Evolutionary conservation across 2,888 invertebrate genomes (phyloP).

Genomic region (Hypena proboscidalis): DNA sequence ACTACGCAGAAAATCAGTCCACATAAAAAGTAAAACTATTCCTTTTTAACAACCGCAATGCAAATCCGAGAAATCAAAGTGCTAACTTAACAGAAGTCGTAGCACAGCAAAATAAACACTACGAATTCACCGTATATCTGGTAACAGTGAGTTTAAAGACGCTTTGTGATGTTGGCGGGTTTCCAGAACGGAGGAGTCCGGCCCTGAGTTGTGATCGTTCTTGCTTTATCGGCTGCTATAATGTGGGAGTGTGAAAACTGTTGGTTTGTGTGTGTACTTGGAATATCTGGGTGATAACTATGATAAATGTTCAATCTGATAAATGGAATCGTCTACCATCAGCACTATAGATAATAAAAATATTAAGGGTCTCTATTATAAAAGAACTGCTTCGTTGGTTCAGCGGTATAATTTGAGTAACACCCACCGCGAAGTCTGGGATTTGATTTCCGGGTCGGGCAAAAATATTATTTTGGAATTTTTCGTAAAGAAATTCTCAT

Average conservation of each 20-base stretch:
- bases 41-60: not conserved
- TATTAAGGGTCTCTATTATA: too few species aligned
- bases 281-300: too few species aligned
- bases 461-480: too few species aligned
- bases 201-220: not conserved
- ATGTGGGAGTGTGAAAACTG: not conserved
- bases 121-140: constrained; percentile 7
- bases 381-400: too few species aligned
- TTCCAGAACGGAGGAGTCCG: constrained; percentile 30
- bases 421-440: too few species aligned
- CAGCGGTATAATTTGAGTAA: too few species aligned
- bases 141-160: constrained; percentile 16
- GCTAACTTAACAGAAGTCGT: not conserved
- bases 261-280: not conserved
- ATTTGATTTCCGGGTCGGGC: too few species aligned
- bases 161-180: constrained; percentile 35
- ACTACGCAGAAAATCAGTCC: too few species aligned
- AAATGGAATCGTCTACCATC: too few species aligned
- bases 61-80: not conserved
- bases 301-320: too few species aligned
- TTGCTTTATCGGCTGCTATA: constrained; percentile 2
- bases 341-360: too few species aligned
- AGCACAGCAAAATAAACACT: constrained; percentile 5
- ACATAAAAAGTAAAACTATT: not conserved
- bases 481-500: too few species aligned